Percentiles rank a stretch among this genome's conserved stretches.
phyloP scores from a whole-genome alignment of 1,140 invertebrate species.

The Ceratina calcarata region DNA sequence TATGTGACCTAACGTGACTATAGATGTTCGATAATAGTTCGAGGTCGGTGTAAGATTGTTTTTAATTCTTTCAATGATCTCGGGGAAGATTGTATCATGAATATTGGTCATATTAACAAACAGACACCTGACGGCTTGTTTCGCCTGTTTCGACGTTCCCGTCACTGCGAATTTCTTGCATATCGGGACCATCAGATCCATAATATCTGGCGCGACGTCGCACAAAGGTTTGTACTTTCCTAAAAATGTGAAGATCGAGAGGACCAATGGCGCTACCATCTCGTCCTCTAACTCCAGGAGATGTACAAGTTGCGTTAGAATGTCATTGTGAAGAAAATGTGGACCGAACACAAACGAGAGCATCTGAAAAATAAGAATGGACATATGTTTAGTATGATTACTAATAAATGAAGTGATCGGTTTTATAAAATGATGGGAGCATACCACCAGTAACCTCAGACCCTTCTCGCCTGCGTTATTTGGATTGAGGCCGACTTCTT shows the following conservation, averaged over 20 bases:
- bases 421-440: slow-evolving; percentile 19
- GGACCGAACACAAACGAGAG: slow-evolving; percentile 95
- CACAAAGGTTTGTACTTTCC: slow-evolving; percentile 92
- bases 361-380: slow-evolving; percentile 78
- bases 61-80: slow-evolving; percentile 92
- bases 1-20: slow-evolving; percentile 96
- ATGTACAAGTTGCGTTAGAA: slow-evolving; percentile 89
- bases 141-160: slow-evolving; percentile 96
- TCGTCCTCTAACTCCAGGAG: slow-evolving; percentile 91
- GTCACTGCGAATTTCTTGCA: slow-evolving; percentile 93
- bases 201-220: slow-evolving; percentile 86
- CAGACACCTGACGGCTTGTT: slow-evolving; percentile 96
- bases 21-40: slow-evolving; percentile 93
- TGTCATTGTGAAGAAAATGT: slow-evolving; percentile 93
- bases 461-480: slow-evolving; percentile 91
- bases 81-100: slow-evolving; percentile 90
- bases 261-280: slow-evolving; percentile 89
- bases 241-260: slow-evolving; percentile 92
- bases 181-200: slow-evolving; percentile 88
- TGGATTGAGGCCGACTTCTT: slow-evolving; percentile 89
- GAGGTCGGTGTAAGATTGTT: slow-evolving; percentile 88
- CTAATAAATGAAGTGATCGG: slow-evolving; percentile 10
- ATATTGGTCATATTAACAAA: slow-evolving; percentile 91
- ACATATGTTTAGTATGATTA: background rate
- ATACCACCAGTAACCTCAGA: slow-evolving; percentile 88